Evolutionary conservation across 2,797 vertebrate species (phyloP).

Genomic region (Galago senegalensis): DNA sequence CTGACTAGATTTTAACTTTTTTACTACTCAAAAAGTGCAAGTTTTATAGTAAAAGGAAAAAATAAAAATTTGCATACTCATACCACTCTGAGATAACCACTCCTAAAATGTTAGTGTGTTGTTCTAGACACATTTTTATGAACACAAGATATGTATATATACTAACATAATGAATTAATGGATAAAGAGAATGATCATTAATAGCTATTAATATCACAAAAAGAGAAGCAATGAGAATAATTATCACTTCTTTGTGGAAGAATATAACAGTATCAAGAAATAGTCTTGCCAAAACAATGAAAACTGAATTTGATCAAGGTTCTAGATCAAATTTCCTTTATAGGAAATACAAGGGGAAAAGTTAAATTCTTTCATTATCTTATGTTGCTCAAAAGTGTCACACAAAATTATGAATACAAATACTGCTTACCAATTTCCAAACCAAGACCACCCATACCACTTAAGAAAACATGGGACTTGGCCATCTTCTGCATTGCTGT

Average conservation of each 20-base stretch:
- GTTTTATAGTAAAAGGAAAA: neutral
- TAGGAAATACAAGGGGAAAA: constrained; percentile 3
- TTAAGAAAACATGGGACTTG: constrained; percentile 96
- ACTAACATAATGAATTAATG: constrained; percentile 47
- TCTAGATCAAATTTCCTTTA: constrained; percentile 49
- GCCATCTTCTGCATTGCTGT: constrained; percentile 99
- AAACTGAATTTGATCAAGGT: constrained; percentile 34
- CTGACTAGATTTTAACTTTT: neutral
- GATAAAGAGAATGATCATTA: constrained; percentile 26
- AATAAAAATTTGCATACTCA: constrained; percentile 19
- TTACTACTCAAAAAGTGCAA: constrained; percentile 44
- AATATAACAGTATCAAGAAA: neutral
- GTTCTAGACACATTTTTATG: constrained; percentile 5
- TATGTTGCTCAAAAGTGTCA: constrained; percentile 51
- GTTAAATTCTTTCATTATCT: constrained; percentile 3
- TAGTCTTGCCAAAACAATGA: constrained; percentile 18
- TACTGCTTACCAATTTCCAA: constrained; percentile 95
- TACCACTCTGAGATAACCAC: neutral
- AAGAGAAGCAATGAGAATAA: constrained; percentile 9
- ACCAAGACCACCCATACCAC: constrained; percentile 96
- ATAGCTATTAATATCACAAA: constrained; percentile 41
- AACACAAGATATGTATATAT: neutral
- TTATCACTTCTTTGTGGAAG: neutral
- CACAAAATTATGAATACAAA: constrained; percentile 68
- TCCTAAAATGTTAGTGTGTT: constrained; percentile 41